These are phyloP conservation scores for Malthinus flaveolus DNA, from an alignment of 2,888 invertebrate genomes.

Conservation along the genomic window DNA sequence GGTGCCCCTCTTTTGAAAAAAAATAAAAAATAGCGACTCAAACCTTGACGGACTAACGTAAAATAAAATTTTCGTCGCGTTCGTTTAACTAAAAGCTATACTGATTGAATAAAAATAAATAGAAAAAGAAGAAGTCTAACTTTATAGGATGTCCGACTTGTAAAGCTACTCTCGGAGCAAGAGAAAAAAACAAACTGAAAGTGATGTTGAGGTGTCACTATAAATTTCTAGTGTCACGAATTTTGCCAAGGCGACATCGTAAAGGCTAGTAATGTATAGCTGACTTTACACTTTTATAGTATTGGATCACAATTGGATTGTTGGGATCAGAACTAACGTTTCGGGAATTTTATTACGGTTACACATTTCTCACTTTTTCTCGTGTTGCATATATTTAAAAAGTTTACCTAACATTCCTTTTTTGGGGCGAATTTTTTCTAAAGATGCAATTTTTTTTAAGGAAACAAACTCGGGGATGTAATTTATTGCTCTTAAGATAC, in stretches of 20 bases:
- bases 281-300: conserved; percentile 33
- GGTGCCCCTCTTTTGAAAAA: not conserved
- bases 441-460: too few relatives aligned
- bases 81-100: conserved; percentile 6
- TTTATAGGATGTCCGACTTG: conserved; percentile 9
- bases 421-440: too few relatives aligned
- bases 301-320: conserved; percentile 30
- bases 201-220: conserved; percentile 24
- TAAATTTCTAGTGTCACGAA: conserved; percentile 21
- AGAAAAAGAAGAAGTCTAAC: conserved; percentile 8
- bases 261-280: conserved; percentile 34
- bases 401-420: too few relatives aligned
- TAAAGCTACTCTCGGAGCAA: not conserved
- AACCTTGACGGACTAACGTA: not conserved
- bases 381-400: conserved; percentile 9
- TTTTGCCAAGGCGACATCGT: conserved; percentile 29
- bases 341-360: conserved; percentile 21
- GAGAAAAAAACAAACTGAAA: conserved; percentile 13
- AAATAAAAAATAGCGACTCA: not conserved
- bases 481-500: too few relatives aligned
- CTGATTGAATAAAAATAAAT: conserved; percentile 21
- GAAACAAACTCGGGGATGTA: too few relatives aligned
- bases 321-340: conserved; percentile 20
- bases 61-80: conserved; percentile 7
- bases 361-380: conserved; percentile 11